phyloP scores from a whole-genome alignment of 2,113 vertebrate genomes.

The Dasypus novemcinctus region DNA sequence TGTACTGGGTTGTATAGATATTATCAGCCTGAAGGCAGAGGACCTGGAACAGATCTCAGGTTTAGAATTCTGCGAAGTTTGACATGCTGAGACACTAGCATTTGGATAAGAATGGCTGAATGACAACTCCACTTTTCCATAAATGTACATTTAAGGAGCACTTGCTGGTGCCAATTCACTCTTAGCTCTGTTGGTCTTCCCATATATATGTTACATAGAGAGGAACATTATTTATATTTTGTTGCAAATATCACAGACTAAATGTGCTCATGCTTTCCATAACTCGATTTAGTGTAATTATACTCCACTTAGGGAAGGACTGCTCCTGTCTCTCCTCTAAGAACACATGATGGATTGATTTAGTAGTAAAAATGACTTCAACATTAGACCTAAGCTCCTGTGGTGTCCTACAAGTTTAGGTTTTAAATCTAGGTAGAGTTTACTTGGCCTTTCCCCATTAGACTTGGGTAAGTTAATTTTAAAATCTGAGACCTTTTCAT shows the following conservation, averaged over 20 bases:
- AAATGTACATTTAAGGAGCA: slow-evolving; percentile 52
- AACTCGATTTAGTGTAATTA: slow-evolving; percentile 62
- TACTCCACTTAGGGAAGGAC: slow-evolving; percentile 49
- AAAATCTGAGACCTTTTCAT: slow-evolving; percentile 43
- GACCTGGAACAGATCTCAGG: neutral
- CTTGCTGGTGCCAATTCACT: slow-evolving; percentile 59
- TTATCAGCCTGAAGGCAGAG: neutral
- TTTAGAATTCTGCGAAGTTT: slow-evolving; percentile 17
- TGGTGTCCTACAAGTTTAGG: neutral
- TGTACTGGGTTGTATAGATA: neutral
- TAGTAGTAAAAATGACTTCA: slow-evolving; percentile 44
- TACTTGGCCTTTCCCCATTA: slow-evolving; percentile 45
- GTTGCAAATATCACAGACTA: slow-evolving; percentile 16
- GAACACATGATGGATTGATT: slow-evolving; percentile 47
- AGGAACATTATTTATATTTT: slow-evolving; percentile 58
- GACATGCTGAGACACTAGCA: neutral
- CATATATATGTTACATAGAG: slow-evolving; percentile 50
- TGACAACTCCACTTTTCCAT: slow-evolving; percentile 56
- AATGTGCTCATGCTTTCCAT: slow-evolving; percentile 57
- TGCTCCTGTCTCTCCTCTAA: neutral
- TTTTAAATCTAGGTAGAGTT: slow-evolving; percentile 60
- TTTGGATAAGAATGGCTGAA: slow-evolving; percentile 38
- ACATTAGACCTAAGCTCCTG: slow-evolving; percentile 10
- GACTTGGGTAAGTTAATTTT: slow-evolving; percentile 47
- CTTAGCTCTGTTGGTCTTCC: slow-evolving; percentile 42